Percentiles rank a stretch among this genome's conserved stretches.
phyloP scores from a whole-genome alignment of 1,140 invertebrate genomes.

The Drosophila nigromelanica region DNA sequence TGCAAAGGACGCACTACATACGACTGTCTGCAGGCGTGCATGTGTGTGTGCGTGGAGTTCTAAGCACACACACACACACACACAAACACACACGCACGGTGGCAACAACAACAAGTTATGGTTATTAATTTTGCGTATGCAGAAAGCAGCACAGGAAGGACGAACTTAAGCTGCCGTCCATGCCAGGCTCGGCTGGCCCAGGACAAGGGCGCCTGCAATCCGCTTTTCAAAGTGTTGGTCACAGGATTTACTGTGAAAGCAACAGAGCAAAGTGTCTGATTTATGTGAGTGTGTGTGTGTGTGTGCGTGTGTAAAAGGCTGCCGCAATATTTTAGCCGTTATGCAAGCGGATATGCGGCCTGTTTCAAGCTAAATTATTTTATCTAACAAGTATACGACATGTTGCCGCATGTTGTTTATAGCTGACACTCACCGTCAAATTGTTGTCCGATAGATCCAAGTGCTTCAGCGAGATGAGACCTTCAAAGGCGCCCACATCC shows the following conservation, averaged over 20 bases:
- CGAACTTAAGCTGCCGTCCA: constrained; percentile 55
- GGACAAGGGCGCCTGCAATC: constrained; percentile 46
- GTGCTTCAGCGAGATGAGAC: constrained; percentile 87
- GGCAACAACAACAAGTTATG: constrained; percentile 73
- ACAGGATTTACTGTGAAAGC: constrained; percentile 65
- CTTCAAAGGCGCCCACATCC: constrained; percentile 88
- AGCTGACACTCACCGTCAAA: constrained; percentile 85
- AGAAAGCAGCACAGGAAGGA: constrained; percentile 64
- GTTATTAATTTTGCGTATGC: constrained; percentile 77
- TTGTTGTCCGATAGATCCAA: constrained; percentile 93
- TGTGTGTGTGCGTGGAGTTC: constrained; percentile 24
- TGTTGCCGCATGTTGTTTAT: constrained; percentile 20
- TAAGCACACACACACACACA: constrained; percentile 11
- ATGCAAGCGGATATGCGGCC: neutral
- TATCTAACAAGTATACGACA: constrained; percentile 40
- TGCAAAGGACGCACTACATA: constrained; percentile 39
- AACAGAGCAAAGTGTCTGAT: constrained; percentile 68
- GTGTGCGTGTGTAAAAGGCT: constrained; percentile 26
- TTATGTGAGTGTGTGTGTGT: constrained; percentile 45
- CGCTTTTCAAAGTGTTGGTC: constrained; percentile 75
- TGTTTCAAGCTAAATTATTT: constrained; percentile 45
- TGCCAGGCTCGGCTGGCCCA: neutral
- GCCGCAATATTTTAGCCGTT: constrained; percentile 40
- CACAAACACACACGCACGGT: neutral
- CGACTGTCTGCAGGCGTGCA: constrained; percentile 15